Conservation (phyloP, 2,113 vertebrate species). For the Pleuronectes platessa region DNA sequence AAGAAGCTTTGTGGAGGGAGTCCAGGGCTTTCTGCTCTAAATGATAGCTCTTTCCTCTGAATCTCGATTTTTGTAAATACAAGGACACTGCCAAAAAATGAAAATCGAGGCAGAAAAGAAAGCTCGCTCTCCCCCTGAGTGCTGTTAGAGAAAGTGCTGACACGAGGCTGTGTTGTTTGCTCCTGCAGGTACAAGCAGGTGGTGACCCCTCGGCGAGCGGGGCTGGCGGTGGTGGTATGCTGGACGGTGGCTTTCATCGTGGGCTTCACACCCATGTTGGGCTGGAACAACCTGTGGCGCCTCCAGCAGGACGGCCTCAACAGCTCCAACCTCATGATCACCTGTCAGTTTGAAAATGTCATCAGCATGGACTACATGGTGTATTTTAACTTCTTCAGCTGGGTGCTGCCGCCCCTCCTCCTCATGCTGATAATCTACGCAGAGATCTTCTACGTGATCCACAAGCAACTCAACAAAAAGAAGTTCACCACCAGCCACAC, state of each 20-base stretch:
- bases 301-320: slow-evolving; percentile 78
- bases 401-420: slow-evolving; percentile 94
- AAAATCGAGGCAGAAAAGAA: background rate
- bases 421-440: slow-evolving; percentile 95
- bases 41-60: slow-evolving; percentile 2
- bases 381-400: slow-evolving; percentile 98
- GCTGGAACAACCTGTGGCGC: slow-evolving; percentile 92
- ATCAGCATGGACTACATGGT: slow-evolving; percentile 99
- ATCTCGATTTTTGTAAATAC: background rate
- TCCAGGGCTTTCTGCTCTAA: slow-evolving; percentile 20
- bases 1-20: slow-evolving; percentile 5
- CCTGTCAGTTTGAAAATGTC: slow-evolving; percentile 94
- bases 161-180: slow-evolving; percentile 25
- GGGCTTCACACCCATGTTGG: slow-evolving; percentile 94
- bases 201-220: slow-evolving; percentile 89
- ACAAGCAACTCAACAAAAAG: slow-evolving; percentile 94
- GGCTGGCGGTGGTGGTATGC: slow-evolving; percentile 88
- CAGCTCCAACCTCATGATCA: slow-evolving; percentile 83
- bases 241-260: slow-evolving; percentile 93
- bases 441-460: slow-evolving; percentile 98
- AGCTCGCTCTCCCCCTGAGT: too few species aligned
- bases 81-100: background rate
- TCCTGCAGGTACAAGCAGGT: slow-evolving; percentile 89
- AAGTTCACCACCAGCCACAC: slow-evolving; percentile 87
- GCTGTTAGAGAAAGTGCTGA: slow-evolving; percentile 45